Conservation (phyloP, 2,113 vertebrate species). For the Nanorana parkeri region DNA sequence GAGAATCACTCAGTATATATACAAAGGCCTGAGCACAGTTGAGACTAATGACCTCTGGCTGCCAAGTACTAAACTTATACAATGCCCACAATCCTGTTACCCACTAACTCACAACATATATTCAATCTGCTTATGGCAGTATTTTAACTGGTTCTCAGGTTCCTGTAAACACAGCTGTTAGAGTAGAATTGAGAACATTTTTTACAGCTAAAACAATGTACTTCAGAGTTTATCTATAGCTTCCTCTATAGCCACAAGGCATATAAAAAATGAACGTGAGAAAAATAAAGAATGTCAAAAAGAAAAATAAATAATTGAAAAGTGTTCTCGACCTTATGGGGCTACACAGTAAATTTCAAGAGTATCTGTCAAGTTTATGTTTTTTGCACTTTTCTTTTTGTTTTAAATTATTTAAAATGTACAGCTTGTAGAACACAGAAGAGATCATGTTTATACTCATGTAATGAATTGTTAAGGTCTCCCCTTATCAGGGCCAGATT, state of each 20-base stretch:
- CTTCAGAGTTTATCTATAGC: not conserved
- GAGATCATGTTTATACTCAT: too few species aligned
- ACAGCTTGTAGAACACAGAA: too few species aligned
- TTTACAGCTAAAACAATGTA: slow-evolving; percentile 3
- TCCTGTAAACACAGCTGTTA: slow-evolving; percentile 2
- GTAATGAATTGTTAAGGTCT: too few species aligned
- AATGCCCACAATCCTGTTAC: too few species aligned
- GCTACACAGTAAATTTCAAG: not conserved
- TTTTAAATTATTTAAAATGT: too few species aligned
- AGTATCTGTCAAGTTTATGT: not conserved
- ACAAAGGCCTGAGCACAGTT: too few species aligned
- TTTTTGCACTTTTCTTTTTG: too few species aligned
- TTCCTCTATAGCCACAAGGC: not conserved
- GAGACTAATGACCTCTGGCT: too few species aligned
- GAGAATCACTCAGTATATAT: too few species aligned
- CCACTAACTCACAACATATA: too few species aligned
- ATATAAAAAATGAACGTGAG: not conserved
- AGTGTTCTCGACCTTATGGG: not conserved
- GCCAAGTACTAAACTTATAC: too few species aligned
- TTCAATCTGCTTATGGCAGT: not conserved
- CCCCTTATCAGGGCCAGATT: too few species aligned
- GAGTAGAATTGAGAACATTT: not conserved
- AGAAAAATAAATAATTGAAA: not conserved
- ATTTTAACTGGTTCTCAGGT: not conserved
- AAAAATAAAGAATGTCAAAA: slow-evolving; percentile 6